Base-by-base conservation (phyloP, 2,888 invertebrate genomes). In the Drosophila vallismaia region DNA sequence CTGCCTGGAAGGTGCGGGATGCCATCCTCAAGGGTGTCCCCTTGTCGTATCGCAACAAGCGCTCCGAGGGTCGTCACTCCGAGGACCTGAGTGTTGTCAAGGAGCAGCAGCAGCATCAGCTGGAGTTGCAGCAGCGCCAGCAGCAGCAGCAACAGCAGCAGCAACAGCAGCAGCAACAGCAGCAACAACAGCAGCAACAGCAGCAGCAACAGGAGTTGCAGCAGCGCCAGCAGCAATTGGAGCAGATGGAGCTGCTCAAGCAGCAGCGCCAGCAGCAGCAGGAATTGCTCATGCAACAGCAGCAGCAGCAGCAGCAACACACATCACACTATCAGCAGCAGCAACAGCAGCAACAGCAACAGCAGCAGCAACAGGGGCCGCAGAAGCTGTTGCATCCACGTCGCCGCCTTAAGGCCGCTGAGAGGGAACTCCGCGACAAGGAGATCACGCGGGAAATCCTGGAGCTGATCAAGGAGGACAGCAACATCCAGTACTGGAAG, bases 401-500 rank as follows among this genome's bases (percentile, higher is more conserved):
- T 5, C 89, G 89, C 28, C 89, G 91, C 4, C 76, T 91, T 0
- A 91, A 91, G 77, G 91, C 90, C 2, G 91, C 89, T 5, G 91
- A 91, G 54, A 89, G 91, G 0, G 89, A 89, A 54, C 69, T 79
- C 53, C 90, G 91, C 52, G 91, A 91, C 75, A 90, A 89, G 71
- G 88, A 89, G 74, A 89, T 91, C 19, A 91, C 90, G 38, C 88
- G 90, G 24, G 91, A 91, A 82, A 91, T 91, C 68, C 88, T 91
- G 56, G 89, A 90, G 71, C 81, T 91, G 67, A 91, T 91, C 58
- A 90, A 90, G 60, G 91, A 91, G 79, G 91, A 91, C 50, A 90
- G 89, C 69, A 91, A 89, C 51, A 91, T 91, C 63, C 91, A 91
- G 63, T 91, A 91, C 67, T 91, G 91, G 91, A 91, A 91, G 67